Base-by-base conservation (phyloP, 2,113 vertebrate species). In the Pavo muticus region DNA sequence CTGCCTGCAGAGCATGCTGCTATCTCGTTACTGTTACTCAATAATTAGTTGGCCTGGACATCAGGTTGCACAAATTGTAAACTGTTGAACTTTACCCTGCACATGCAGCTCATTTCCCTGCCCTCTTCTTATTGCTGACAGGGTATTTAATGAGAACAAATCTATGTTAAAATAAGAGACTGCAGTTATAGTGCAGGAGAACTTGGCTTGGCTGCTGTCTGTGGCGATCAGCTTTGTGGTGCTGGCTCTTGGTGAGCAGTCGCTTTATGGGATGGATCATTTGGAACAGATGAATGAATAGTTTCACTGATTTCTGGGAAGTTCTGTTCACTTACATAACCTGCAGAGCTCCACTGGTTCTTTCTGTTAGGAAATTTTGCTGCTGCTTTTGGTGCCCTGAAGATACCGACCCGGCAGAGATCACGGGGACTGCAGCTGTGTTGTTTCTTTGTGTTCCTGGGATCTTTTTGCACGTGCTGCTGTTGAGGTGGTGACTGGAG, bases 311-410 rank as follows among this genome's bases (percentile, higher is more conserved):
- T 87, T 95, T 68, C 82, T 78, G 86, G 74, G 81, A n/a, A 85
- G 69, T 64, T 91, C 64, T 83, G 82, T 64, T 63, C 75, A 60
- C 90, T 93, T 94, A n/a, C 65, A 52, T 86, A 89, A 93, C 63
- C 85, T 77, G 75, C 1, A 6, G 21, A 54, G 87, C 91, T 94
- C 39, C 1, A 32, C 56, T 2, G 7, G 14, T 74, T 90, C 42
- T 91, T 78, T 81, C 93, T 92, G 68, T 87, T 65, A 54, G 79
- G 88, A 56, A 42, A 91, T 94, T 88, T 96, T 83, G 72, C 9
- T 25, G 67, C 74, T 94, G 5, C 69, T 95, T 89, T 87, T 39
- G 30, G 42, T 75, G 57, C 20, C 23, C 0, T 2, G 88, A 84
- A 79, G 93, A 54, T 44, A 18, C 2, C 14, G 82, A 65, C 24